Conservation (phyloP, 2,888 invertebrate genomes). For the Rotaria socialis region DNA sequence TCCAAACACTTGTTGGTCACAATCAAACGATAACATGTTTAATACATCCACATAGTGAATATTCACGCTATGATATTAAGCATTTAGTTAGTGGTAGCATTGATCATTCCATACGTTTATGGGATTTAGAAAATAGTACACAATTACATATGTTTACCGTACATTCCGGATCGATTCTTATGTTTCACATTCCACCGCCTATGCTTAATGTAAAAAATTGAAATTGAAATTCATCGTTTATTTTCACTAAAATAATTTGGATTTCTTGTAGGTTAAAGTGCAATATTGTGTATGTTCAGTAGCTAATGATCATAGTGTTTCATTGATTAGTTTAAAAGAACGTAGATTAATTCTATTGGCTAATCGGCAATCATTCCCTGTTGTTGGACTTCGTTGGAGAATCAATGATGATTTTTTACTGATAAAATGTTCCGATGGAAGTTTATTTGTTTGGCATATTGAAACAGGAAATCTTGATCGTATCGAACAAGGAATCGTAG, state of each 20-base stretch:
- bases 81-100: slow-evolving; percentile 73
- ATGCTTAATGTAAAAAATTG: slow-evolving; percentile 64
- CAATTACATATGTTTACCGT: slow-evolving; percentile 89
- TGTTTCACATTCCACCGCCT: slow-evolving; percentile 85
- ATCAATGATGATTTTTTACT: slow-evolving; percentile 96
- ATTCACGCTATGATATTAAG: slow-evolving; percentile 63
- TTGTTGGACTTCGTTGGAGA: slow-evolving; percentile 88
- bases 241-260: background rate
- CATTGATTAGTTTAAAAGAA: slow-evolving; percentile 82
- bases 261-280: slow-evolving; percentile 72
- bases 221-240: background rate
- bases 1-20: slow-evolving; percentile 80
- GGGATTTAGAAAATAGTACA: slow-evolving; percentile 85
- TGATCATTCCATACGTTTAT: slow-evolving; percentile 91
- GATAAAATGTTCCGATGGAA: slow-evolving; percentile 91
- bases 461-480: slow-evolving; percentile 95
- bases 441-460: slow-evolving; percentile 99
- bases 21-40: slow-evolving; percentile 87
- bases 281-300: slow-evolving; percentile 92
- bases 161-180: slow-evolving; percentile 92
- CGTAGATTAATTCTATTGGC: slow-evolving; percentile 90
- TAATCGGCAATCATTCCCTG: slow-evolving; percentile 86
- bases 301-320: slow-evolving; percentile 93
- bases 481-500: slow-evolving; percentile 86
- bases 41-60: slow-evolving; percentile 85